Evolutionary conservation across 2,888 invertebrate species (phyloP).

Genomic region (Colostygia pectinataria): DNA sequence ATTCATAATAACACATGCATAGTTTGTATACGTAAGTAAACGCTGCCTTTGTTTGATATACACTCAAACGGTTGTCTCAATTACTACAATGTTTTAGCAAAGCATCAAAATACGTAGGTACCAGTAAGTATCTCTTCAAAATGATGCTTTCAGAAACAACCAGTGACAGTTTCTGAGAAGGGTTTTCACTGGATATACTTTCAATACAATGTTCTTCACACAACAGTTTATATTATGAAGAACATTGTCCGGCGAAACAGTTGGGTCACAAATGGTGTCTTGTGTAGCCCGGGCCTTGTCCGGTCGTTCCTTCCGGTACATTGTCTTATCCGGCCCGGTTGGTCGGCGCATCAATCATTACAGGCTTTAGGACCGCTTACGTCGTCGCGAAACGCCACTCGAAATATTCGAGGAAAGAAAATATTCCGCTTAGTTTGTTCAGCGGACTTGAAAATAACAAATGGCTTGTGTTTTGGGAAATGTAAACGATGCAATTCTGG

Average conservation of each 20-base stretch:
- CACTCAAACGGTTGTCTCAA: too few species aligned
- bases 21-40: too few species aligned
- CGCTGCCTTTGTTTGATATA: too few species aligned
- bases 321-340: slow-evolving; percentile 66
- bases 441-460: slow-evolving; percentile 15
- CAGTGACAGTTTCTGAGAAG: neutral
- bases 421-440: slow-evolving; percentile 13
- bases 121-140: too few species aligned
- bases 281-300: slow-evolving; percentile 20
- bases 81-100: too few species aligned
- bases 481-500: neutral
- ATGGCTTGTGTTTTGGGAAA: slow-evolving; percentile 12
- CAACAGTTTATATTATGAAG: slow-evolving; percentile 12
- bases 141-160: too few species aligned
- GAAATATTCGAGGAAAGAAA: slow-evolving; percentile 33
- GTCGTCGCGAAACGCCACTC: slow-evolving; percentile 22
- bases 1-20: too few species aligned
- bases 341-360: slow-evolving; percentile 56
- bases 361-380: slow-evolving; percentile 39
- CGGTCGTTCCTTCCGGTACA: slow-evolving; percentile 64
- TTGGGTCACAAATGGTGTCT: slow-evolving; percentile 26
- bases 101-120: too few species aligned
- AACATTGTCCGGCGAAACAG: slow-evolving; percentile 14
- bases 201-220: slow-evolving; percentile 16
- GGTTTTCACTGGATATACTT: neutral